Percentiles rank a stretch among this genome's conserved stretches.
Evolutionary conservation across 1,140 invertebrate species (phyloP).

Genomic region (Sycophaga agraensis): DNA sequence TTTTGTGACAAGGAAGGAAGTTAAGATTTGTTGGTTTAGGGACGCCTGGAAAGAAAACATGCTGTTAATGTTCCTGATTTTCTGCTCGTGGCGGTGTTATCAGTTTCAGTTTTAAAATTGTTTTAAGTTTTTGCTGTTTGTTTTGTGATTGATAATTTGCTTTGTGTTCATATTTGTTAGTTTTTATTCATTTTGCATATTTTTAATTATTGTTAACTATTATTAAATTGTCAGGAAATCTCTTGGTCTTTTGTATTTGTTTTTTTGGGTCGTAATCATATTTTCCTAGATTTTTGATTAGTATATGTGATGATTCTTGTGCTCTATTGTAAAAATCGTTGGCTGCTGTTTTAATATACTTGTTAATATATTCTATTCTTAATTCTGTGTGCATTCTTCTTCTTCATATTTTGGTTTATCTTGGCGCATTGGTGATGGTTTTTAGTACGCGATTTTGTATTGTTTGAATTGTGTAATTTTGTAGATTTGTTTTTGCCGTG

Average conservation of each 20-base stretch:
- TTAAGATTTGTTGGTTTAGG: neutral
- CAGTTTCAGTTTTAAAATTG: too few species aligned
- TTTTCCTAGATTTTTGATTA: neutral
- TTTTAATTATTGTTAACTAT: neutral
- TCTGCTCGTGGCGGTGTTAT: too few species aligned
- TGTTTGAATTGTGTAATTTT: neutral
- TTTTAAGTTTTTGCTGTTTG: too few species aligned
- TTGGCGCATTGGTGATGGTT: neutral
- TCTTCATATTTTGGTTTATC: neutral
- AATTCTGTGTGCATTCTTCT: neutral
- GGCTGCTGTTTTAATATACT: neutral
- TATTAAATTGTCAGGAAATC: neutral
- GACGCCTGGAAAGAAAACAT: neutral
- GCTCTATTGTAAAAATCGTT: neutral
- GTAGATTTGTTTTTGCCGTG: neutral
- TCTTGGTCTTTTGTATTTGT: neutral
- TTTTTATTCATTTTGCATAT: neutral
- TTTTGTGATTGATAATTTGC: too few species aligned
- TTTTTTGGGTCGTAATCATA: neutral
- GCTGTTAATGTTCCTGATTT: neutral
- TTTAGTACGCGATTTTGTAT: neutral
- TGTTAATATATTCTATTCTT: neutral
- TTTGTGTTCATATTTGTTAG: too few species aligned
- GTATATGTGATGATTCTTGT: neutral
- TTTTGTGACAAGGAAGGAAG: too few species aligned